A percentile compares a stretch with the other conserved stretches of the same genome.
Evolutionary conservation across 1,140 invertebrate species (phyloP).

Genomic region (Micrasema longulum): DNA sequence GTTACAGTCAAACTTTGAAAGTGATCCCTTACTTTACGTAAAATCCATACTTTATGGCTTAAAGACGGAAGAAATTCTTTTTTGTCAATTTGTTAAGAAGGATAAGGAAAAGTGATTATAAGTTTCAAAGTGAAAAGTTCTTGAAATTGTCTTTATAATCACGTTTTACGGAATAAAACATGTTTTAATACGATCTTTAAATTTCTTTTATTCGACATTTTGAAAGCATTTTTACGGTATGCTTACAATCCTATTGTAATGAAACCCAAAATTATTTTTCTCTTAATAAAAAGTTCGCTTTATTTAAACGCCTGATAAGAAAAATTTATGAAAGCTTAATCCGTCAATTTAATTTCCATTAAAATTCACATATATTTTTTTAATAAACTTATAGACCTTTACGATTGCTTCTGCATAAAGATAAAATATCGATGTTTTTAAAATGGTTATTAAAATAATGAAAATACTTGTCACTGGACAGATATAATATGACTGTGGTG

Average conservation of each 20-base stretch:
- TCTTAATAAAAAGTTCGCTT: not conserved
- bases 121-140: constrained; percentile 44
- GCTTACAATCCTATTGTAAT: constrained; percentile 1
- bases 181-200: constrained; percentile 30
- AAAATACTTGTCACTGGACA: too few relatives aligned
- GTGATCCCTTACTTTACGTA: constrained; percentile 31
- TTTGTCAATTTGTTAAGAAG: constrained; percentile 44
- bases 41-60: constrained; percentile 34
- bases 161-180: constrained; percentile 37
- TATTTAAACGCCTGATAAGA: not conserved
- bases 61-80: constrained; percentile 23
- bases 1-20: constrained; percentile 24
- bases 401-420: too few relatives aligned
- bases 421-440: too few relatives aligned
- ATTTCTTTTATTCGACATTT: constrained; percentile 24
- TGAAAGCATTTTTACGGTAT: constrained; percentile 27
- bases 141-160: constrained; percentile 41
- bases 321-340: constrained; percentile 3
- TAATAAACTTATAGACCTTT: too few relatives aligned
- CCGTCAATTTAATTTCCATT: not conserved
- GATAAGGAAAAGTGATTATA: constrained; percentile 41
- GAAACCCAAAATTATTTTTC: not conserved
- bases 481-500: too few relatives aligned
- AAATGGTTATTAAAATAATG: too few relatives aligned
- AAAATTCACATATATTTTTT: too few relatives aligned